Conservation (phyloP, 53 echinoderm and acorn worm genomes). For the Stichopus horrens region DNA sequence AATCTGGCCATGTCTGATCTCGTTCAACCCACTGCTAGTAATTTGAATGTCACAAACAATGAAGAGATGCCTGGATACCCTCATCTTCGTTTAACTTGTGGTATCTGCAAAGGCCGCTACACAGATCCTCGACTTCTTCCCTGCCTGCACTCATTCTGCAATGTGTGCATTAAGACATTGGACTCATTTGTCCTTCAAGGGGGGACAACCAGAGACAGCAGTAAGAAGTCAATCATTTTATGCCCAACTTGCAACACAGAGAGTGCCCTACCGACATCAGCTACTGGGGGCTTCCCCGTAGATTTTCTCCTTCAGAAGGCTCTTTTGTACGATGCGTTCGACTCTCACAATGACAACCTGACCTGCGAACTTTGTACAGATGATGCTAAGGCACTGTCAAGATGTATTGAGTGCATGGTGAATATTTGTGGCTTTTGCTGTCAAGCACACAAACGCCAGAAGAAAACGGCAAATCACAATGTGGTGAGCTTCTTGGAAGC, state of each 20-base stretch:
- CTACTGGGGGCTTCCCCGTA: constrained; percentile 66
- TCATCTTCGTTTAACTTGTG: constrained; percentile 52
- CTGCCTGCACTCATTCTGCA: constrained; percentile 90
- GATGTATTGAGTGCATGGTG: constrained; percentile 91
- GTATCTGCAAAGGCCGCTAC: constrained; percentile 76
- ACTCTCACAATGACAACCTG: constrained; percentile 66
- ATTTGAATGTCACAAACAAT: neutral
- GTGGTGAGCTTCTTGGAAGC: constrained; percentile 84
- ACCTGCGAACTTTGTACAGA: constrained; percentile 93
- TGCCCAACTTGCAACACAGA: constrained; percentile 86
- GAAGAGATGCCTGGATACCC: neutral
- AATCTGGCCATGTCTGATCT: neutral
- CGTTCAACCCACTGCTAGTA: neutral
- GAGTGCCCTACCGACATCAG: constrained; percentile 66
- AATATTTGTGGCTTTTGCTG: constrained; percentile 88
- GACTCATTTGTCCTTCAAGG: constrained; percentile 58
- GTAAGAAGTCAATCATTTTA: constrained; percentile 48
- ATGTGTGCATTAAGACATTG: constrained; percentile 70
- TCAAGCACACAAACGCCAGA: constrained; percentile 95
- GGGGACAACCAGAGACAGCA: neutral
- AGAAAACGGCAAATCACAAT: constrained; percentile 74
- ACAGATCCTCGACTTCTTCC: constrained; percentile 88
- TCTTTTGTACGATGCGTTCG: constrained; percentile 75
- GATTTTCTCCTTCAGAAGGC: constrained; percentile 76
- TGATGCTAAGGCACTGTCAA: constrained; percentile 72